Evolutionary conservation across 1,140 invertebrate genomes (phyloP), one percentile per base, ranked within the genome.

Genomic region (Bombus terrestris): DNA sequence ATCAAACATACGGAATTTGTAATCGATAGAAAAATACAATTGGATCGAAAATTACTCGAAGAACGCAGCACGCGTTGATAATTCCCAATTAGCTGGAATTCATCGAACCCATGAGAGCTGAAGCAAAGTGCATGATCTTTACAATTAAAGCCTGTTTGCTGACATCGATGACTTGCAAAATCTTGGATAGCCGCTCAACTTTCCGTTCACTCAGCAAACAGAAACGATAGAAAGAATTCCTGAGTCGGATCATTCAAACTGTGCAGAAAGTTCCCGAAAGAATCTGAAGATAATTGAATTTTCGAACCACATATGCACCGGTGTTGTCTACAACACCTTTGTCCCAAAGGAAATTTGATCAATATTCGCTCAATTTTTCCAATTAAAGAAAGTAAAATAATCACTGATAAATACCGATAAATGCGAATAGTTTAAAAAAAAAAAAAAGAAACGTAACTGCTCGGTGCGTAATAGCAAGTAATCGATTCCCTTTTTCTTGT

Each of bases 141-240:
- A 35, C 74, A 43, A 69, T 78, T 83, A 79, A 84, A 39, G 39
- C 13, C 79, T 32, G 35, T 10, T 18, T 12, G 69, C 39, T 37
- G 71, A 76, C 72, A 83, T 43, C 72, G 66, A 43, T 32, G 81
- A 68, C 73, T 76, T 47, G 72, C 72, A 68, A 15, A 64, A 64
- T 82, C n/a, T 64, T 18, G 9, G 8, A 18, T 22, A n/a, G 9
- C 32, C 41, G 8, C 59, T 73, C 68, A 12, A 57, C 41, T 62
- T 57, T n/a, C 35, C 57, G 57, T 43, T 78, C 75, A n/a, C 37
- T 78, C 39, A 12, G 37, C 57, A 64, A 37, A 57, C 43, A n/a
- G 35, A 53, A 32, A 57, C 41, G 66, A 10, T 22, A 71, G 43
- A 13, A 57, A 28, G 57, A 72, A 25, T 47, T 32, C 5, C 9